phyloP scores from a whole-genome alignment of 37 sponge, comb jelly and placozoan species.

The Beroe forskalii region DNA sequence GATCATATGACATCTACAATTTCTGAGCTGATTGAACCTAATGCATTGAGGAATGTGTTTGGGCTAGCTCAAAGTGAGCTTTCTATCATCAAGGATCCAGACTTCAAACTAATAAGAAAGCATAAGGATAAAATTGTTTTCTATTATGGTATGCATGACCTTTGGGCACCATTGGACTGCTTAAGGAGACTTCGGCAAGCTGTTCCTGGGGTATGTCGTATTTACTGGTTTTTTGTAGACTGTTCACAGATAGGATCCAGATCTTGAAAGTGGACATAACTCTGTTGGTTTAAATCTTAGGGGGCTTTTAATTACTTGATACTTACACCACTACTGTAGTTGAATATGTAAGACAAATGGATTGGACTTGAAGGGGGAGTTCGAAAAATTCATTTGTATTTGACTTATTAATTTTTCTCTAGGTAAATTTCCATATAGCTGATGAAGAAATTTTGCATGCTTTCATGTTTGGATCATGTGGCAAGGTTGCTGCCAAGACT shows the following conservation, averaged over 20 bases:
- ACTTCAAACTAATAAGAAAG: slow-evolving; percentile 38
- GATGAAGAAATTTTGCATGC: slow-evolving; percentile 21
- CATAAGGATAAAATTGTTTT: slow-evolving; percentile 42
- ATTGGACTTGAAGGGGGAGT: too few relatives aligned
- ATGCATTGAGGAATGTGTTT: slow-evolving; percentile 43
- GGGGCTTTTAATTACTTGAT: too few relatives aligned
- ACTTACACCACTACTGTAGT: too few relatives aligned
- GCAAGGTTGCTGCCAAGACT: slow-evolving; percentile 12
- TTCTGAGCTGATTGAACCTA: slow-evolving; percentile 28
- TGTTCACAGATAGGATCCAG: too few relatives aligned
- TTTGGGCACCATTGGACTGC: slow-evolving; percentile 54
- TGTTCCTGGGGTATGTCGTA: slow-evolving; percentile 27
- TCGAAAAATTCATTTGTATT: too few relatives aligned
- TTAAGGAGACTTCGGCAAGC: slow-evolving; percentile 17
- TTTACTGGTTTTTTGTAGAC: neutral
- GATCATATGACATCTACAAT: slow-evolving; percentile 37
- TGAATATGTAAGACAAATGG: too few relatives aligned
- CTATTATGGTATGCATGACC: slow-evolving; percentile 56
- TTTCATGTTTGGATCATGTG: slow-evolving; percentile 58
- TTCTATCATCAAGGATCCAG: slow-evolving; percentile 6
- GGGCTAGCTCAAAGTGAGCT: slow-evolving; percentile 25
- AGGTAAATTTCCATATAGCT: slow-evolving; percentile 60
- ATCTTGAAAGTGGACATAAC: too few relatives aligned
- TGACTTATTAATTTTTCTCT: too few relatives aligned
- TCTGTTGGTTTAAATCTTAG: too few relatives aligned